These are phyloP conservation scores for Meganola albula DNA, from an alignment of 2,888 invertebrate genomes.

Conservation along the genomic window DNA sequence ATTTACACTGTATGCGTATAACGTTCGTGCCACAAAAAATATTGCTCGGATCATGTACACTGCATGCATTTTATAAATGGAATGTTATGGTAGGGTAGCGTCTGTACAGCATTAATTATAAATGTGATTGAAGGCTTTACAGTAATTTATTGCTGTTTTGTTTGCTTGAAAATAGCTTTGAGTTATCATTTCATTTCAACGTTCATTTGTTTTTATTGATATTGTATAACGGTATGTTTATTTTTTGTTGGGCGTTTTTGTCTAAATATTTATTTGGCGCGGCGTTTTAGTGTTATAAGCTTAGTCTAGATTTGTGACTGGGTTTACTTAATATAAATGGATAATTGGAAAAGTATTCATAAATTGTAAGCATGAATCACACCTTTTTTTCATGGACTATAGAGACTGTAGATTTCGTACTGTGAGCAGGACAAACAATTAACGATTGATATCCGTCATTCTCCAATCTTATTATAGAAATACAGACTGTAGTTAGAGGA, in stretches of 20 bases:
- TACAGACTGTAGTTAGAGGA: no score
- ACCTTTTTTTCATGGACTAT: constrained; percentile 16
- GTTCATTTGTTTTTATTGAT: constrained; percentile 13
- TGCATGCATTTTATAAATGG: constrained; percentile 24
- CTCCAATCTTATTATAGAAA: no score
- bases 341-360: no score
- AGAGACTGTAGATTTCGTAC: constrained; percentile 6
- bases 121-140: constrained; percentile 28
- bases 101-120: constrained; percentile 26
- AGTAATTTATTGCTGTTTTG: constrained; percentile 21
- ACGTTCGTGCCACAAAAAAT: constrained; percentile 47
- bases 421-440: no score
- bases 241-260: no score
- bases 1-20: constrained; percentile 54
- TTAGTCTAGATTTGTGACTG: no score
- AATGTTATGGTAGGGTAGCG: constrained; percentile 12
- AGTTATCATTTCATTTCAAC: constrained; percentile 10
- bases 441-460: no score
- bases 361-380: constrained; percentile 8
- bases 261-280: no score
- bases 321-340: no score
- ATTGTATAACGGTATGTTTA: no score
- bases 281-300: no score
- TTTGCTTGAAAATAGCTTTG: constrained; percentile 13
- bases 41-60: constrained; percentile 38